Conservation (phyloP, 2,888 invertebrate species). For the Epicampocera succincta region DNA sequence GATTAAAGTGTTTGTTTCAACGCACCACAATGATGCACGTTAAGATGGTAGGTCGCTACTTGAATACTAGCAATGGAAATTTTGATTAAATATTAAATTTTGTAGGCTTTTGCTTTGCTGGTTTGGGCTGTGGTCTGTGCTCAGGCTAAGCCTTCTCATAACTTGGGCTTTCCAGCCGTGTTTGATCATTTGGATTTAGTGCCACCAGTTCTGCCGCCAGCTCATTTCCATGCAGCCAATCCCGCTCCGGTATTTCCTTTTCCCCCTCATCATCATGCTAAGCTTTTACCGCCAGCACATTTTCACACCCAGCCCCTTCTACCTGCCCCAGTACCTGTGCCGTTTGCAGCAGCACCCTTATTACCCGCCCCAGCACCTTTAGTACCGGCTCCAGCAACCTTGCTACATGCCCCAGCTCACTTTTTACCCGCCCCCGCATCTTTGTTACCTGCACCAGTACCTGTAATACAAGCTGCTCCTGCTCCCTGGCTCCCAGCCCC, state of each 20-base stretch:
- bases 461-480: slow-evolving; percentile 57
- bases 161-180: slow-evolving; percentile 72
- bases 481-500: slow-evolving; percentile 62
- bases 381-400: slow-evolving; percentile 70
- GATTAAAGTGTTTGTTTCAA: slow-evolving; percentile 39
- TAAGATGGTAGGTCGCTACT: slow-evolving; percentile 72
- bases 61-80: not conserved
- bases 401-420: slow-evolving; percentile 67
- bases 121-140: slow-evolving; percentile 57
- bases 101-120: slow-evolving; percentile 70
- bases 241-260: slow-evolving; percentile 58
- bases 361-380: slow-evolving; percentile 67
- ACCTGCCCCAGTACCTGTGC: slow-evolving; percentile 57
- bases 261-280: slow-evolving; percentile 31
- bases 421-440: slow-evolving; percentile 71
- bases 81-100: not conserved
- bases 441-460: slow-evolving; percentile 65
- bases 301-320: slow-evolving; percentile 47
- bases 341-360: slow-evolving; percentile 65
- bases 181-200: slow-evolving; percentile 74
- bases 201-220: slow-evolving; percentile 71
- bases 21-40: slow-evolving; percentile 74
- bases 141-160: slow-evolving; percentile 75
- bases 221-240: slow-evolving; percentile 64
- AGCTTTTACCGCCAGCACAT: slow-evolving; percentile 57